Percentiles rank a stretch among this genome's conserved stretches.
These are phyloP conservation scores for Tenthredo distinguenda DNA, from an alignment of 2,888 invertebrate species.

Conservation along the genomic window DNA sequence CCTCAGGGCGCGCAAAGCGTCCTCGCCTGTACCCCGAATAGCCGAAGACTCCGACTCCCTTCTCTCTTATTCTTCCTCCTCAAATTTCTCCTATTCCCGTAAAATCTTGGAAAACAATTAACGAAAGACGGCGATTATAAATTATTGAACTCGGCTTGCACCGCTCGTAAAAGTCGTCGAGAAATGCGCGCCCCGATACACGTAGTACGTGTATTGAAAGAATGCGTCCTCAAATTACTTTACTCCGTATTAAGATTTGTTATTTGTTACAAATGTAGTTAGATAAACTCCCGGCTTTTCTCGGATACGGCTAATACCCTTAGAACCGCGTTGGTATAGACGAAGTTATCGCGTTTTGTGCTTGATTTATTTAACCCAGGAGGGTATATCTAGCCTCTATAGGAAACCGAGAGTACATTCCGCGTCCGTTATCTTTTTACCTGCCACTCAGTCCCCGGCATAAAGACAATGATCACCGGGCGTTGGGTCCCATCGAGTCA, in stretches of 20 bases:
- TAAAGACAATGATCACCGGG: slow-evolving; percentile 11
- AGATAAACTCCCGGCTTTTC: slow-evolving; percentile 36
- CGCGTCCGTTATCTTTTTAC: slow-evolving; percentile 25
- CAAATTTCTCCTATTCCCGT: not conserved
- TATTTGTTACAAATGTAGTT: slow-evolving; percentile 50
- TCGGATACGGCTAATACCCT: not conserved
- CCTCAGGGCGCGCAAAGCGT: slow-evolving; percentile 52
- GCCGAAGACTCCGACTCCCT: too few relatives aligned
- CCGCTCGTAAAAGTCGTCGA: slow-evolving; percentile 33
- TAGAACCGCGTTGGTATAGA: too few relatives aligned
- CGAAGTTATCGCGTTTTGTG: not conserved
- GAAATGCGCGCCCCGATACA: not conserved
- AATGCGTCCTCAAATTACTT: slow-evolving; percentile 50
- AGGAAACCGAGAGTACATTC: slow-evolving; percentile 52
- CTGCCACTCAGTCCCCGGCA: slow-evolving; percentile 40
- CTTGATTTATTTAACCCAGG: slow-evolving; percentile 44
- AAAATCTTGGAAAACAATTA: not conserved
- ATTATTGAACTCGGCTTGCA: not conserved
- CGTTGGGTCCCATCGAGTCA: not conserved
- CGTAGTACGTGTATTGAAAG: slow-evolving; percentile 18
- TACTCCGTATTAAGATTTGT: slow-evolving; percentile 49
- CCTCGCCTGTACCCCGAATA: too few relatives aligned
- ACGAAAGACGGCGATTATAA: not conserved
- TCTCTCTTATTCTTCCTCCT: too few relatives aligned
- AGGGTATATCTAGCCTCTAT: not conserved